A percentile compares a stretch with the other conserved stretches of the same genome.
phyloP scores from a whole-genome alignment of 35 echinoderm and acorn worm species.

The Diadema setosum region DNA sequence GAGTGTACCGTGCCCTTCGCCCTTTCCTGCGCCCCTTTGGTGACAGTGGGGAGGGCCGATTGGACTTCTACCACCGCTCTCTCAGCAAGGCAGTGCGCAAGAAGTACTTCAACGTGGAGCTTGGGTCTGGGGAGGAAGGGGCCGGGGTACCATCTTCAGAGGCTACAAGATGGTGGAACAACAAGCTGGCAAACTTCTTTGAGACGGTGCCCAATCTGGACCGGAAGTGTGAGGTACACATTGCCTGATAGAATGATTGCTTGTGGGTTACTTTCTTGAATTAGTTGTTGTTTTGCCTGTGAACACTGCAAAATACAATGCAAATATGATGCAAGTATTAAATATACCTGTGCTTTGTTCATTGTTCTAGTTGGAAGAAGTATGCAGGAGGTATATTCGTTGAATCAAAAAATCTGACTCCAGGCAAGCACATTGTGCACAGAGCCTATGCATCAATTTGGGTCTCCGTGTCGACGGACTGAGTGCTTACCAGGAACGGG shows the following conservation, averaged over 20 bases:
- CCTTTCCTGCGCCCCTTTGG: conserved; percentile 94
- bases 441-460: no score
- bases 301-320: no score
- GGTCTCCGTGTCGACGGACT: no score
- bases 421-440: no score
- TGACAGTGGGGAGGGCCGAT: conserved; percentile 88
- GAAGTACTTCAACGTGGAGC: conserved; percentile 71
- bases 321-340: no score
- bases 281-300: no score
- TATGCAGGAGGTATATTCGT: no score
- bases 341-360: no score
- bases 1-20: conserved; percentile 66
- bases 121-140: not conserved
- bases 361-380: no score
- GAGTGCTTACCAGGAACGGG: no score
- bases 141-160: not conserved
- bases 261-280: no score
- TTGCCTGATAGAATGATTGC: not conserved
- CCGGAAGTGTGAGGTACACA: conserved; percentile 81
- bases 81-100: conserved; percentile 90
- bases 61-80: conserved; percentile 97
- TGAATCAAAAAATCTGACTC: no score
- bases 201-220: conserved; percentile 75
- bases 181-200: conserved; percentile 86
- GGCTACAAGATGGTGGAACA: conserved; percentile 66